Evolutionary conservation across 2,888 invertebrate genomes (phyloP), one percentile per base, ranked within the genome.

Genomic region (Archaeoteleia sp.): DNA sequence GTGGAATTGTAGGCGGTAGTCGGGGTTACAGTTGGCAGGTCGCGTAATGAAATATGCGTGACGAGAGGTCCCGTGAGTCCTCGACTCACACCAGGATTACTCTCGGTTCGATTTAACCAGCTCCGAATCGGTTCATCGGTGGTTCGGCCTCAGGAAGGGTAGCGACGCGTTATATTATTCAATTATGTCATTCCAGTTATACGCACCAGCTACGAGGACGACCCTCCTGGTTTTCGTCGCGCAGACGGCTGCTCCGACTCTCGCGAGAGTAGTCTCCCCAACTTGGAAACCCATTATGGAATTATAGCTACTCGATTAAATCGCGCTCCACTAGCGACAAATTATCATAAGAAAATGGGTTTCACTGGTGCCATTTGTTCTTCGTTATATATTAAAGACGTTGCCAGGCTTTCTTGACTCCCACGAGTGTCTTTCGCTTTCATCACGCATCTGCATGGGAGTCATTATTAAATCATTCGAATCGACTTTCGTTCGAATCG

Each of bases 241-340:
- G 43, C 46, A 60, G 61, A 61, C 67, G 67, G 55, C 57, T 54
- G 55, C 10, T 42, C 46, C 48, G 13, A 49, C 57, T 62, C 46
- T 67, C 67, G 67, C 70, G 65, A 69, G 70, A 71, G 67, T 70
- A 73, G 60, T 53, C 60, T 51, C 73, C 72, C 67, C 65, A 70
- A 74, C 70, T 68, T 63, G 54, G 67, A 69, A 72, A 72, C 68
- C 78, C 75, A 80, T 80, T 80, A 80, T 78, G 82, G 83, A 84
- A 84, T 84, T 83, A 83, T 83, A 82, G 79, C 80, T 82, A 83
- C 78, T 81, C 82, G 82, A 84, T 84, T 84, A 82, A 83, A 83
- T 83, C 73, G 73, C 73, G 74, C 75, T 75, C 63, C 74, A 71
- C 72, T 75, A 73, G 66, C 75, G 78, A 76, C 79, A 80, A 73